These are phyloP conservation scores for Caenorhabditis angaria DNA, from an alignment of 2,888 invertebrate species.

Conservation along the genomic window DNA sequence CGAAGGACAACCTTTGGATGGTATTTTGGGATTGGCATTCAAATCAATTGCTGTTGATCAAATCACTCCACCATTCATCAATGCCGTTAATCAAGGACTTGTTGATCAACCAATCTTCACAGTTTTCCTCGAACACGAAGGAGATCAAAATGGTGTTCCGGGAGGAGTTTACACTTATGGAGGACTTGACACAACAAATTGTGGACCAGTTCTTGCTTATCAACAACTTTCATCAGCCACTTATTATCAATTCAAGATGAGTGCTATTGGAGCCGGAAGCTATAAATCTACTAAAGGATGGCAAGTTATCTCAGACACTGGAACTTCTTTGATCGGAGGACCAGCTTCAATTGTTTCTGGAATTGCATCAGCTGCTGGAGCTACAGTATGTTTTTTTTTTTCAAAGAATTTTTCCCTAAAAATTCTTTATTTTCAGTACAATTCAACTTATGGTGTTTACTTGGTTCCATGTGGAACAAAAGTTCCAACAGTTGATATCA, in stretches of 20 bases:
- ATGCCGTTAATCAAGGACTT: constrained; percentile 56
- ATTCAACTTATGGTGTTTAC: constrained; percentile 49
- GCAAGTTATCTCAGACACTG: constrained; percentile 61
- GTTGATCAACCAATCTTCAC: constrained; percentile 61
- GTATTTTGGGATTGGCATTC: constrained; percentile 58
- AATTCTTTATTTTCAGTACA: constrained; percentile 27
- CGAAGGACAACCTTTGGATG: constrained; percentile 69
- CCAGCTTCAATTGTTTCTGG: constrained; percentile 40
- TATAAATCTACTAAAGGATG: constrained; percentile 47
- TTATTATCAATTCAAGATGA: constrained; percentile 62
- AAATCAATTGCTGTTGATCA: constrained; percentile 57
- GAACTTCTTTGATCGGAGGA: constrained; percentile 56
- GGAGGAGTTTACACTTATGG: constrained; percentile 59
- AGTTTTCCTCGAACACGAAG: constrained; percentile 58
- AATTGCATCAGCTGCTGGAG: constrained; percentile 47
- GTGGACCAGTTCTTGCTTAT: constrained; percentile 55
- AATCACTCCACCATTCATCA: constrained; percentile 54
- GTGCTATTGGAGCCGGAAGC: constrained; percentile 41
- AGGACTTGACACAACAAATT: constrained; percentile 57
- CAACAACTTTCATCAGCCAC: constrained; percentile 58
- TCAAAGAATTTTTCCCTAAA: background rate
- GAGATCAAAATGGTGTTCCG: constrained; percentile 48
- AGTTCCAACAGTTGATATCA: constrained; percentile 47
- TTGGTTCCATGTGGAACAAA: constrained; percentile 45
- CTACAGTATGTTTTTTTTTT: constrained; percentile 23